Conservation (phyloP, 2,797 vertebrate species). For the Hypotaenidia philippensis region DNA sequence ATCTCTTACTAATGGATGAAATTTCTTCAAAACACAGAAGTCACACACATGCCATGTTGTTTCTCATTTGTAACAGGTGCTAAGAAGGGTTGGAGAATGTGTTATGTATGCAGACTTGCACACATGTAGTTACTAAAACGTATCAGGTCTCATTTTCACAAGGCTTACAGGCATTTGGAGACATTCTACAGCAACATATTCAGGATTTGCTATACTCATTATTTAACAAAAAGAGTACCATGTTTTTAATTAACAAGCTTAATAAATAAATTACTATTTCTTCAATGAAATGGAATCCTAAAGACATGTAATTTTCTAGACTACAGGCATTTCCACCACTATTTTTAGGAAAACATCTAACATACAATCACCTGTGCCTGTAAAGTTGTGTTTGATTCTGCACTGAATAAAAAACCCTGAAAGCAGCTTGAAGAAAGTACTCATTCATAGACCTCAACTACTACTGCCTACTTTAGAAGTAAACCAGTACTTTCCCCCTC, state of each 20-base stretch:
- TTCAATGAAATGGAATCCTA: neutral
- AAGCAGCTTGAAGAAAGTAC: neutral
- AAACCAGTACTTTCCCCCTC: neutral
- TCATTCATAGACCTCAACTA: neutral
- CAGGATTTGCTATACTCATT: neutral
- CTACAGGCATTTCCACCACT: neutral
- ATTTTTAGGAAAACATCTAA: neutral
- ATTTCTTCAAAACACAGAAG: neutral
- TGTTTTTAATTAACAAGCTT: neutral
- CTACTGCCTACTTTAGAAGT: neutral
- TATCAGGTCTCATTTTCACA: neutral
- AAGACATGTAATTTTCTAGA: neutral
- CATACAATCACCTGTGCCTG: neutral
- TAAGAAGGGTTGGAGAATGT: neutral
- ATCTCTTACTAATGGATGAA: neutral
- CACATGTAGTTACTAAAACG: neutral
- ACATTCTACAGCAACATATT: neutral
- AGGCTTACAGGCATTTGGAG: neutral
- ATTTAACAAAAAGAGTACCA: neutral
- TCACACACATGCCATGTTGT: neutral
- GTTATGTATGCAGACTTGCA: neutral
- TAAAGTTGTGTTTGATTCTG: too few species aligned
- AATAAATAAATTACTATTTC: neutral
- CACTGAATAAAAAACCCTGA: neutral
- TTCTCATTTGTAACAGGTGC: neutral